Conservation (phyloP, 2,797 vertebrate genomes). For the Melanotaenia pygmaea region DNA sequence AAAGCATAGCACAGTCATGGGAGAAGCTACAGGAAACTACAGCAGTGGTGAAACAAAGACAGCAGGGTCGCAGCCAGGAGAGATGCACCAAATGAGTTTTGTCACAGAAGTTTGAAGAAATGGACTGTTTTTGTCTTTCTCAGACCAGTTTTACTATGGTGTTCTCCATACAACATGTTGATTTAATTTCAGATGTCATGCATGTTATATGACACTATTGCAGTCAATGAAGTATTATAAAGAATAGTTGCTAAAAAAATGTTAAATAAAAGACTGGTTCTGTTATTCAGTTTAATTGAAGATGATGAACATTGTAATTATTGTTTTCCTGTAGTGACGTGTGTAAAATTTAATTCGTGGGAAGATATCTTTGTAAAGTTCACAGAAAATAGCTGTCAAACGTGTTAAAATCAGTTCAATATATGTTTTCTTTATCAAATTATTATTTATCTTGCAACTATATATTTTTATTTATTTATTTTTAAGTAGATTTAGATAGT, state of each 20-base stretch:
- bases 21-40: constrained; percentile 51
- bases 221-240: too few relatives aligned
- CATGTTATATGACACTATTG: too few relatives aligned
- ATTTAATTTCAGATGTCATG: too few relatives aligned
- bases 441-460: background rate
- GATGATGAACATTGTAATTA: background rate
- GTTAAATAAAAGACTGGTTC: background rate
- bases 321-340: background rate
- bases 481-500: too few relatives aligned
- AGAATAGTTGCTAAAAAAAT: too few relatives aligned
- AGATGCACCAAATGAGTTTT: background rate
- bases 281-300: background rate
- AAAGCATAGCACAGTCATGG: constrained; percentile 53
- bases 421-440: background rate
- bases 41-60: constrained; percentile 1
- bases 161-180: background rate
- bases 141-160: background rate
- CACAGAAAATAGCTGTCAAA: background rate
- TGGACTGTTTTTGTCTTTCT: background rate
- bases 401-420: background rate
- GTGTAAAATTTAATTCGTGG: background rate
- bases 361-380: background rate
- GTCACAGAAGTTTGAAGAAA: background rate
- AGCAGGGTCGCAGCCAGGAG: constrained; percentile 11
- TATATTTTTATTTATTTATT: background rate